Evolutionary conservation across 35 echinoderm and acorn worm genomes (phyloP), one percentile per base, ranked within the genome.

Genomic region (Antedon bifida): DNA sequence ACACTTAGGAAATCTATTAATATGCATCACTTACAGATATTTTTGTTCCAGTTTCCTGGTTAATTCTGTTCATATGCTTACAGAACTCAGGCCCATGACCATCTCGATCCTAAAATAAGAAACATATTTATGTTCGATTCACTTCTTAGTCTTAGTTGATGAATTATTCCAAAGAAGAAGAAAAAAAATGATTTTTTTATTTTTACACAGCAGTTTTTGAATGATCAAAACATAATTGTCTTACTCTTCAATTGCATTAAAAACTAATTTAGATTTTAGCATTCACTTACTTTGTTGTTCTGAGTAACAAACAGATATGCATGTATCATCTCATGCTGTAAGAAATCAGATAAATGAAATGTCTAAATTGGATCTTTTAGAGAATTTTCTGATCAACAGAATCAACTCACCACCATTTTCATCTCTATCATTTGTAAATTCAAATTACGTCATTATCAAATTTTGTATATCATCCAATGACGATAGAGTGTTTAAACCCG

Each of bases 291-390:
- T 81, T 78, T 88, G 56, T 96, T 96, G 75, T 96, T 96, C 28
- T 91, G 88, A 36, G 93, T 96, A 34, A 96, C 93, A 84, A 96
- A 96, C 76, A 96, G 80, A 79, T 91, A 96, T 30, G 93, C 93
- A 84, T 96, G 93, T 76, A 96, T 96, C 93, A 96, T 96, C 84
- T 96, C 93, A 84, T 96, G 93, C 93, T 96, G 86, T 33, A 93
- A 79, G 36, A 77, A 19, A 81, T 7, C 51, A 42, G 14, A 4
- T 7, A 7, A 42, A 42, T 42, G 4, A 42, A 7, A 7, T 14
- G 14, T 42, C 14, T 42, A 42, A 42, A 42, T 7, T 42, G 38
- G 38, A 42, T n/a, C n/a, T n/a, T n/a, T n/a, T n/a, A n/a, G n/a
- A n/a, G n/a, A n/a, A n/a, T n/a, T n/a, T n/a, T n/a, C n/a, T n/a